phyloP scores from a whole-genome alignment of 1,140 invertebrate genomes.

The Physella acuta region DNA sequence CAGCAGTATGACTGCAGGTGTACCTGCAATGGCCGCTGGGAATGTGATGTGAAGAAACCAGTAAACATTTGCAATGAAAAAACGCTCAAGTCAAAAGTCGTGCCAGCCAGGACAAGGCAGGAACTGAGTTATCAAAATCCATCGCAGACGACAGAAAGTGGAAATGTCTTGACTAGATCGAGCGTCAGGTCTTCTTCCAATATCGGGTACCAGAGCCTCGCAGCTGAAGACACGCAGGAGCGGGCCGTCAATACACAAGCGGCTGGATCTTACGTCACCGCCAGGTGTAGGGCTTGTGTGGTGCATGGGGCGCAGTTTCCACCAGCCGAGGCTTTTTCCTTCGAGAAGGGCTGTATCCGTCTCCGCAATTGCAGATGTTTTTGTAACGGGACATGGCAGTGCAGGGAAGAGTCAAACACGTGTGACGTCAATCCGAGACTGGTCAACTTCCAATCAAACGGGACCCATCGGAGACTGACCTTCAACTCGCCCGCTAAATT shows the following conservation, averaged over 20 bases:
- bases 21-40: conserved; percentile 33
- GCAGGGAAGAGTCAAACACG: not conserved
- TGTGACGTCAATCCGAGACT: not conserved
- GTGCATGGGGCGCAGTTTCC: not conserved
- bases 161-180: too few relatives aligned
- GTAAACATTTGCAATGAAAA: conserved; percentile 28
- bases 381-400: conserved; percentile 11
- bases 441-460: too few relatives aligned
- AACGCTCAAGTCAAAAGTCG: not conserved
- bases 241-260: too few relatives aligned
- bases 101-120: not conserved
- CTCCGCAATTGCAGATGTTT: conserved; percentile 6
- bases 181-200: too few relatives aligned
- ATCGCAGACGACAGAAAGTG: not conserved
- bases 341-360: conserved; percentile 6
- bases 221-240: too few relatives aligned
- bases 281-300: conserved; percentile 1
- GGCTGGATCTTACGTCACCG: too few relatives aligned
- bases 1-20: conserved; percentile 35
- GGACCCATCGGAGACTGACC: too few relatives aligned
- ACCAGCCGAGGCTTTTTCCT: conserved; percentile 3
- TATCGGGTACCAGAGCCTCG: too few relatives aligned
- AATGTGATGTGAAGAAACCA: conserved; percentile 30
- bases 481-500: too few relatives aligned
- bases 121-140: not conserved